These are phyloP conservation scores for Cerceris rybyensis DNA, from an alignment of 2,888 invertebrate genomes.

Conservation along the genomic window DNA sequence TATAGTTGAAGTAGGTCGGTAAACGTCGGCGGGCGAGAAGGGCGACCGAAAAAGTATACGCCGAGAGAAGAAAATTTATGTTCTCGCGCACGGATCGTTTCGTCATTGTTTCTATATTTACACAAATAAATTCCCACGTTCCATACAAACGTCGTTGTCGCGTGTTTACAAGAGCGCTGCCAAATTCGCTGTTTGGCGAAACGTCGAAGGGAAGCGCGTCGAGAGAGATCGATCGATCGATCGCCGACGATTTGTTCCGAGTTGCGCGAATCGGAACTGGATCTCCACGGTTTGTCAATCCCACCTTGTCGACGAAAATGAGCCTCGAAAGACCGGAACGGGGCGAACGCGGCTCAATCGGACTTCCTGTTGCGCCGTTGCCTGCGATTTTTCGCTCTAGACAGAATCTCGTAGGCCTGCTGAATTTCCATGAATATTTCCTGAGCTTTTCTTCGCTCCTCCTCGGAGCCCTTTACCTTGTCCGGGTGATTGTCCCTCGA, in stretches of 20 bases:
- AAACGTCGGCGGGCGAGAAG: neutral
- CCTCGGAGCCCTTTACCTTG: slow-evolving; percentile 89
- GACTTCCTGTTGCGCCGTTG: slow-evolving; percentile 87
- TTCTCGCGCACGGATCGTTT: neutral
- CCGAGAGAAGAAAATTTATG: neutral
- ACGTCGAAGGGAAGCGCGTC: slow-evolving; percentile 19
- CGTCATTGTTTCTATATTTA: slow-evolving; percentile 25
- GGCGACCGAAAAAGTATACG: neutral
- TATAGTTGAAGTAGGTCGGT: neutral
- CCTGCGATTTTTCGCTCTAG: slow-evolving; percentile 90
- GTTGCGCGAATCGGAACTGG: neutral
- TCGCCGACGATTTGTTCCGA: neutral
- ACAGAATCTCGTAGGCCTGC: slow-evolving; percentile 94
- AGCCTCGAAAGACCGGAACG: neutral
- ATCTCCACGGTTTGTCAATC: too few species aligned
- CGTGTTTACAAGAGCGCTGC: neutral
- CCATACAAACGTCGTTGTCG: slow-evolving; percentile 8
- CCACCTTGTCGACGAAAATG: neutral
- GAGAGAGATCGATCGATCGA: slow-evolving; percentile 12
- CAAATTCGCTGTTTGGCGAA: slow-evolving; percentile 1
- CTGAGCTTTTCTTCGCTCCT: slow-evolving; percentile 88
- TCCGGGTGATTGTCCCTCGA: slow-evolving; percentile 96
- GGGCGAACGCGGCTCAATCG: neutral
- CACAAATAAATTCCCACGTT: slow-evolving; percentile 7
- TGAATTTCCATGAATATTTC: slow-evolving; percentile 96